These are phyloP conservation scores for Mamestra configurata DNA, from an alignment of 1,140 invertebrate genomes.

Conservation along the genomic window DNA sequence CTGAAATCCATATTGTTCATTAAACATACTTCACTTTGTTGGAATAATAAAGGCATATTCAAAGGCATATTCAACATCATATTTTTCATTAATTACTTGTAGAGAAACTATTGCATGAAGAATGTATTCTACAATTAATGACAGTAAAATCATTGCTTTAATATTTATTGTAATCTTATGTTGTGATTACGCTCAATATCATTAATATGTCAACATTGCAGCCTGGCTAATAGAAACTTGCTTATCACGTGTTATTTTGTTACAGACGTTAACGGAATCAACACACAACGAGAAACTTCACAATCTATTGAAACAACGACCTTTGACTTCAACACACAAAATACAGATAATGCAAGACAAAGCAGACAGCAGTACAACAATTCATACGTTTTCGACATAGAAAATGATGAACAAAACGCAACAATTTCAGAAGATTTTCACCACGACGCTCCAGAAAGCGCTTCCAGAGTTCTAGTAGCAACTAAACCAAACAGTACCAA, in stretches of 20 bases:
- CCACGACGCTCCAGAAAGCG: constrained; percentile 65
- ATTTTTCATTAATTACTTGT: too few species aligned
- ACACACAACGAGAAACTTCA: constrained; percentile 65
- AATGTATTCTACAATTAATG: too few species aligned
- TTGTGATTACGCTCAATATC: too few species aligned
- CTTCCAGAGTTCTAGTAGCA: constrained; percentile 76
- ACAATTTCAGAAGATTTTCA: constrained; percentile 65
- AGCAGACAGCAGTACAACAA: constrained; percentile 50
- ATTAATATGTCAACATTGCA: too few species aligned
- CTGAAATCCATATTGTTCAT: too few species aligned
- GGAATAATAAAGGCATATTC: too few species aligned
- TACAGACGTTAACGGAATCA: constrained; percentile 74
- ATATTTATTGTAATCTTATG: too few species aligned
- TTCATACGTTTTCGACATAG: constrained; percentile 44
- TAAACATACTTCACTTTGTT: too few species aligned
- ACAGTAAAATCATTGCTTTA: too few species aligned
- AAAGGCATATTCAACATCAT: too few species aligned
- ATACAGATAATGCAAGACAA: constrained; percentile 44
- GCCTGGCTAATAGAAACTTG: neutral
- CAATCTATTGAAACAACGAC: constrained; percentile 54
- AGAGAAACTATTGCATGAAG: too few species aligned
- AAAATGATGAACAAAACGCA: constrained; percentile 58
- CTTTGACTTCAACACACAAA: constrained; percentile 43
- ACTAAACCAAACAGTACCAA: constrained; percentile 54
- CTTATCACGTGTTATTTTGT: constrained; percentile 57